A percentile compares a stretch with the other conserved stretches of the same genome.
Conservation (phyloP, 2,797 vertebrate genomes). For the Parauchenoglanis ngamensis region DNA sequence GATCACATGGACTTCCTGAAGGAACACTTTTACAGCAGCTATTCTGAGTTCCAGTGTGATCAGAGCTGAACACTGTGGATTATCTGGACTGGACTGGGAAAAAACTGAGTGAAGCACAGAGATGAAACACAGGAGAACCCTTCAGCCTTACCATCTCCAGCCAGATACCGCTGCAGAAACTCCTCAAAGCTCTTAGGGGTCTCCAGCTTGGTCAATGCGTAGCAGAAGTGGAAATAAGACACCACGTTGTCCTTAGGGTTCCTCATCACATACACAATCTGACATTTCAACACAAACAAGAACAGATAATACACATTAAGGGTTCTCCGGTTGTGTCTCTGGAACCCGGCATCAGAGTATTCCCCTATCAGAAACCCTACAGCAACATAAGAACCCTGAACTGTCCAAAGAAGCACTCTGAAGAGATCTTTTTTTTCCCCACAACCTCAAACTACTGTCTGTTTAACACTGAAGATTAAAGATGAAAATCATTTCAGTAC, state of each 20-base stretch:
- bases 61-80: not conserved
- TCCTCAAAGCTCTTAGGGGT: conserved; percentile 60
- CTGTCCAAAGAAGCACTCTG: not conserved
- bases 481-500: too few relatives aligned
- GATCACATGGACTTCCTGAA: not conserved
- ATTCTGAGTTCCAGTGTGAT: not conserved
- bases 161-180: conserved; percentile 61
- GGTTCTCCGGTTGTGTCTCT: not conserved
- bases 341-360: not conserved
- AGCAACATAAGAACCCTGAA: not conserved
- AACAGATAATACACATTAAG: not conserved
- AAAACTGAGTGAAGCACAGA: not conserved
- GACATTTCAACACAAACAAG: conserved; percentile 31
- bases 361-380: not conserved
- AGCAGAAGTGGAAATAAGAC: conserved; percentile 68
- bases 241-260: conserved; percentile 68
- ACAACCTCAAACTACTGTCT: not conserved
- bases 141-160: conserved; percentile 58
- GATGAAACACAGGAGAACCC: not conserved
- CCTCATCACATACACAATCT: conserved; percentile 69
- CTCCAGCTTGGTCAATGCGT: conserved; percentile 17
- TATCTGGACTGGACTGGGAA: not conserved
- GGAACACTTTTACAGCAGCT: not conserved
- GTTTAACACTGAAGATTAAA: too few relatives aligned
- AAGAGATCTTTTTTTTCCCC: not conserved